phyloP scores from a whole-genome alignment of 2,797 vertebrate genomes.

The Ceryle rudis region DNA sequence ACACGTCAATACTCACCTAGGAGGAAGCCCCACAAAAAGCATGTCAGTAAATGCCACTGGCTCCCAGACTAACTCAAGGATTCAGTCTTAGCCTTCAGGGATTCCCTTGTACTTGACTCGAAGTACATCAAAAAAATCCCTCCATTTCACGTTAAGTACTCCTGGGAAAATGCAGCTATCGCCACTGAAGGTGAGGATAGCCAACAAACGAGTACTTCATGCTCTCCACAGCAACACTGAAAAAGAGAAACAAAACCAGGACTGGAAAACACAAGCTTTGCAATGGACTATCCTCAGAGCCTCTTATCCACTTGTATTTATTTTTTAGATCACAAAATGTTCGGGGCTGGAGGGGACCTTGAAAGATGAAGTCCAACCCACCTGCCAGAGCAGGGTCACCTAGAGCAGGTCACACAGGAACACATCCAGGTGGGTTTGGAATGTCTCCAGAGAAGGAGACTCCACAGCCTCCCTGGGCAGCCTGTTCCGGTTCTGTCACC shows the following conservation, averaged over 20 bases:
- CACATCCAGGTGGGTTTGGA: no score
- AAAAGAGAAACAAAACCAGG: background rate
- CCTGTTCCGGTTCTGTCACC: no score
- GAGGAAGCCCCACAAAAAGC: background rate
- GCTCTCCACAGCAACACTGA: background rate
- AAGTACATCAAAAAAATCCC: background rate
- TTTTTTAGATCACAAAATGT: background rate
- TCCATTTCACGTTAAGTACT: background rate
- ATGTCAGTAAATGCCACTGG: background rate
- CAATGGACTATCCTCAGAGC: background rate
- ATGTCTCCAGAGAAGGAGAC: no score
- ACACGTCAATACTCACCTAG: accelerated
- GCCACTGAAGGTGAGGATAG: background rate
- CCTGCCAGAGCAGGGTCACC: no score
- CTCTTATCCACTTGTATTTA: background rate
- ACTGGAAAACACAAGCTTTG: background rate
- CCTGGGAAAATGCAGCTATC: background rate
- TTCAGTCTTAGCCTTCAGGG: background rate
- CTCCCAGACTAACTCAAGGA: background rate
- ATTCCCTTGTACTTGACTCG: background rate
- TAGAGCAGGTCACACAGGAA: no score
- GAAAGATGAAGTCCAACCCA: no score
- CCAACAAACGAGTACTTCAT: background rate
- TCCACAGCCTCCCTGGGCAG: no score
- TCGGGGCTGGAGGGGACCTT: no score